phyloP scores from a whole-genome alignment of 64 coral and sea anemone genomes.

The Dendrophyllia cribrosa region DNA sequence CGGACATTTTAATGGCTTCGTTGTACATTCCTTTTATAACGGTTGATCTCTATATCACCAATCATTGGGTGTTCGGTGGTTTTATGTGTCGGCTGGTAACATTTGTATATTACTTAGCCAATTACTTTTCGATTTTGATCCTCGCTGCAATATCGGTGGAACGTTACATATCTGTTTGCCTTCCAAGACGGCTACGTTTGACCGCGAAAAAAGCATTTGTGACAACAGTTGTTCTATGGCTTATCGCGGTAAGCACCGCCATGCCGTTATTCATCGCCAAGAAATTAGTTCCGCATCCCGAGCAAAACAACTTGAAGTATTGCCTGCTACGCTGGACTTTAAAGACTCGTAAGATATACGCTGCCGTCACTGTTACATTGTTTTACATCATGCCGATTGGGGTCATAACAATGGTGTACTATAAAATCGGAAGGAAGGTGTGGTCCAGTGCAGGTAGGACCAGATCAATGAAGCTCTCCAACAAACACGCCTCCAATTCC shows the following conservation, averaged over 20 bases:
- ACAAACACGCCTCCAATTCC: constrained; percentile 45
- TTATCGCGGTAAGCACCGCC: constrained; percentile 27
- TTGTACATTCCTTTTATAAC: constrained; percentile 88
- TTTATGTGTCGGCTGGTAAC: constrained; percentile 69
- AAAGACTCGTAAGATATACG: constrained; percentile 43
- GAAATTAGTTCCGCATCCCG: not conserved
- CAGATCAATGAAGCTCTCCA: constrained; percentile 47
- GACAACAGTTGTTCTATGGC: constrained; percentile 50
- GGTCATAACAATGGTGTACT: constrained; percentile 72
- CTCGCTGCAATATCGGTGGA: constrained; percentile 81
- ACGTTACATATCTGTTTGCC: constrained; percentile 77
- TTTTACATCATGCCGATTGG: constrained; percentile 83
- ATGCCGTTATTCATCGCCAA: constrained; percentile 70
- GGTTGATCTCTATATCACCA: constrained; percentile 57
- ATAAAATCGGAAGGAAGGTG: constrained; percentile 75
- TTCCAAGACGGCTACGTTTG: constrained; percentile 38
- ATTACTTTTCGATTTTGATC: constrained; percentile 77
- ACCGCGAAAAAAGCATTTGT: constrained; percentile 45
- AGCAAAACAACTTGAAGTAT: not conserved
- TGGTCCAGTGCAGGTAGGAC: constrained; percentile 77
- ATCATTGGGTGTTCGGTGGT: constrained; percentile 78
- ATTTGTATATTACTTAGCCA: constrained; percentile 71
- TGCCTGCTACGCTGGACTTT: constrained; percentile 48
- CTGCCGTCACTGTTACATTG: constrained; percentile 10
- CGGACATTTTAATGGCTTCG: constrained; percentile 80